These are phyloP conservation scores for Plectropomus leopardus DNA, from an alignment of 2,113 vertebrate species.

Conservation along the genomic window DNA sequence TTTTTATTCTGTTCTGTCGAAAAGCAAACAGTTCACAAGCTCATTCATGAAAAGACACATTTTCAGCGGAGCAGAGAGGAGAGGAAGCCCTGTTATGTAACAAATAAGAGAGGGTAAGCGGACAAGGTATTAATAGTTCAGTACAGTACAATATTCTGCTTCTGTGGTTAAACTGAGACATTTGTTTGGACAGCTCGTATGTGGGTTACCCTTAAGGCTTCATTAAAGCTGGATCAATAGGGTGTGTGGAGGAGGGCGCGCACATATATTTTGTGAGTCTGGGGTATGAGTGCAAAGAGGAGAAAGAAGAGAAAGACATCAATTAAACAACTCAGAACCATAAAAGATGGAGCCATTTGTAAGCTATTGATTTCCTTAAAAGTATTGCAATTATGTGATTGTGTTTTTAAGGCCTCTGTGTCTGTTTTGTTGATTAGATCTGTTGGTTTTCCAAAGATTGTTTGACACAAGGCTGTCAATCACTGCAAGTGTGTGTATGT, in stretches of 20 bases:
- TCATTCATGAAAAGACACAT: slow-evolving; percentile 44
- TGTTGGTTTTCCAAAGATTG: slow-evolving; percentile 33
- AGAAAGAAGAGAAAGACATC: neutral
- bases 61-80: slow-evolving; percentile 44
- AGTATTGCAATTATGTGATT: slow-evolving; percentile 60
- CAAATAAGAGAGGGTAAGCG: slow-evolving; percentile 5
- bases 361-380: slow-evolving; percentile 56
- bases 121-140: slow-evolving; percentile 49
- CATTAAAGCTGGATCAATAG: slow-evolving; percentile 76
- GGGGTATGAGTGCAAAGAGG: slow-evolving; percentile 7
- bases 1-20: slow-evolving; percentile 5
- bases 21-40: slow-evolving; percentile 27
- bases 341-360: slow-evolving; percentile 35
- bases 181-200: slow-evolving; percentile 58
- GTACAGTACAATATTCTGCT: slow-evolving; percentile 16
- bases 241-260: slow-evolving; percentile 32
- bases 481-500: slow-evolving; percentile 26
- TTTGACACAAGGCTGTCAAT: slow-evolving; percentile 59
- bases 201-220: slow-evolving; percentile 64
- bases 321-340: slow-evolving; percentile 42
- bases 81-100: slow-evolving; percentile 39
- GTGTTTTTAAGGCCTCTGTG: slow-evolving; percentile 42
- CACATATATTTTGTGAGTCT: slow-evolving; percentile 12
- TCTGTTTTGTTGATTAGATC: slow-evolving; percentile 48
- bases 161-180: slow-evolving; percentile 48